A percentile compares a stretch with the other conserved stretches of the same genome.
These are phyloP conservation scores for Gobionotothen gibberifrons DNA, from an alignment of 2,797 vertebrate species.

Conservation along the genomic window DNA sequence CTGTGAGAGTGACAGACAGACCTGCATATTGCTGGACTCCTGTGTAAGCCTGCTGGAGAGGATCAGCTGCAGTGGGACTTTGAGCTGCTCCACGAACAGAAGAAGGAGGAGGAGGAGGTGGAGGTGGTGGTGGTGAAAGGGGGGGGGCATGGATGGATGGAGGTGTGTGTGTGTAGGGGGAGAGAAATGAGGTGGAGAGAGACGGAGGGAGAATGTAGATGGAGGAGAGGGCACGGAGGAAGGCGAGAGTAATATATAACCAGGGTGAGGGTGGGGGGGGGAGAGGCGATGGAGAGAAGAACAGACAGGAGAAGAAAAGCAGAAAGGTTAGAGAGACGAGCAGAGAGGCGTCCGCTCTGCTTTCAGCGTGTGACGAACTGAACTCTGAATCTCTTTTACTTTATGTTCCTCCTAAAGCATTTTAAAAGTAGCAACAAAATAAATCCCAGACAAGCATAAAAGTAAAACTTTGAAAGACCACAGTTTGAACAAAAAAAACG, in stretches of 20 bases:
- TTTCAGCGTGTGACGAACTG: slow-evolving; percentile 47
- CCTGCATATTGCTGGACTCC: slow-evolving; percentile 99
- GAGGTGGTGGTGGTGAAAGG: background rate
- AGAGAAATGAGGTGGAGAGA: slow-evolving; percentile 49
- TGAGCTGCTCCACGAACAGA: slow-evolving; percentile 89
- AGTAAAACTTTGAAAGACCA: slow-evolving; percentile 48
- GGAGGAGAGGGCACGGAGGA: slow-evolving; percentile 58
- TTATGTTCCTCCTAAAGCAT: slow-evolving; percentile 28
- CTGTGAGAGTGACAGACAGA: slow-evolving; percentile 82
- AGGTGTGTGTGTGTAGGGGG: slow-evolving; percentile 32
- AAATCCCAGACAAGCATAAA: slow-evolving; percentile 16
- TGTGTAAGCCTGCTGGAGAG: slow-evolving; percentile 98
- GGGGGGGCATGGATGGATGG: slow-evolving; percentile 39
- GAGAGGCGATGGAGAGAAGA: slow-evolving; percentile 49
- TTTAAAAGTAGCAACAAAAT: slow-evolving; percentile 27
- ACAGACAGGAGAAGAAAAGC: slow-evolving; percentile 63
- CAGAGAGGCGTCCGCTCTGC: slow-evolving; percentile 39
- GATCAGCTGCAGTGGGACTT: slow-evolving; percentile 97
- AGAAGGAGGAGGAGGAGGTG: slow-evolving; percentile 19
- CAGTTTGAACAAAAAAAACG: slow-evolving; percentile 29
- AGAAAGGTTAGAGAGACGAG: slow-evolving; percentile 69
- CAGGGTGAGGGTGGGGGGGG: slow-evolving; percentile 53
- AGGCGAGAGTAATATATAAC: slow-evolving; percentile 63
- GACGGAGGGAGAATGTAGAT: slow-evolving; percentile 63
- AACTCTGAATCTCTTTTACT: slow-evolving; percentile 53